These are phyloP conservation scores for Chiloscyllium plagiosum DNA, from an alignment of 2,113 vertebrate genomes.

Conservation along the genomic window DNA sequence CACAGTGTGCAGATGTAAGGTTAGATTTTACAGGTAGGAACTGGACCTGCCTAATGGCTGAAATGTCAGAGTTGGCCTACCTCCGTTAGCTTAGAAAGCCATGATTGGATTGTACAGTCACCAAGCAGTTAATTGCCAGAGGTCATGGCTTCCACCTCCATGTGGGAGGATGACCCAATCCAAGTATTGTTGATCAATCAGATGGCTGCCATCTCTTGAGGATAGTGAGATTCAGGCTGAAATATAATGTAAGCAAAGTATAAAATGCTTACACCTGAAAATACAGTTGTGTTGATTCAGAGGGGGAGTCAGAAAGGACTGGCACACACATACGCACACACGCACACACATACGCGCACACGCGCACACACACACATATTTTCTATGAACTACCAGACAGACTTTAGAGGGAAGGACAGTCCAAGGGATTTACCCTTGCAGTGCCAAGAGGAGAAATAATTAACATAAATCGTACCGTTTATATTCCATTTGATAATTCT, in stretches of 20 bases:
- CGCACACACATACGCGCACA: too few species aligned
- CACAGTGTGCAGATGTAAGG: background rate
- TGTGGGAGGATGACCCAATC: too few species aligned
- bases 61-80: too few species aligned
- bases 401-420: background rate
- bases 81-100: background rate
- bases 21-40: background rate
- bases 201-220: background rate
- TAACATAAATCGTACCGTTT: too few species aligned
- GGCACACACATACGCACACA: too few species aligned
- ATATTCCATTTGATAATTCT: too few species aligned
- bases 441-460: background rate
- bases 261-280: background rate
- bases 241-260: background rate
- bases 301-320: background rate
- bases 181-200: background rate
- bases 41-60: background rate
- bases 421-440: background rate
- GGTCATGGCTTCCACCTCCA: background rate
- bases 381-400: background rate
- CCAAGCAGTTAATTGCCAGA: background rate
- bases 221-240: background rate
- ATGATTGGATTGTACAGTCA: background rate
- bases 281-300: background rate
- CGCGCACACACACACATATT: background rate